phyloP scores from a whole-genome alignment of 2,888 invertebrate species.

The Tetragnatha montana region DNA sequence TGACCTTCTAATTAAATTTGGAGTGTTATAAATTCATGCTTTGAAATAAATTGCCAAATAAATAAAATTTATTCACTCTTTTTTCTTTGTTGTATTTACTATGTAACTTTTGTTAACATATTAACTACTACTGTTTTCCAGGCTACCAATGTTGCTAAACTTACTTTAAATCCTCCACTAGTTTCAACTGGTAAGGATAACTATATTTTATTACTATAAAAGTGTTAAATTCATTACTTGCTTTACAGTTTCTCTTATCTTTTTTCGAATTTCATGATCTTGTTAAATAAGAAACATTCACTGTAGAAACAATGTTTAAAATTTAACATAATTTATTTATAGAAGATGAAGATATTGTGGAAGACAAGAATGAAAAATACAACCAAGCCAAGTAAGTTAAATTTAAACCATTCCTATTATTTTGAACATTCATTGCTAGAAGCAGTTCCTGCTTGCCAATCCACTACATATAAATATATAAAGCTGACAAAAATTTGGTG shows the following conservation, averaged over 20 bases:
- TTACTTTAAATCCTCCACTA: conserved; percentile 2
- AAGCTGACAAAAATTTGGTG: no score
- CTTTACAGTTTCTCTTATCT: not conserved
- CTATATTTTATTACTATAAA: not conserved
- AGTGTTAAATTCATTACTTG: not conserved
- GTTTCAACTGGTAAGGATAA: not conserved
- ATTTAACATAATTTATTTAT: not conserved
- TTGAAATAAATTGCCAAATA: not conserved
- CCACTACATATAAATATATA: no score
- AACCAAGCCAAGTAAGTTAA: conserved; percentile 1
- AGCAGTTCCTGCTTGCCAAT: no score
- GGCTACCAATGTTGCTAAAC: conserved; percentile 38
- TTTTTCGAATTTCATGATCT: not conserved
- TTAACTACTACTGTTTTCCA: conserved; percentile 3
- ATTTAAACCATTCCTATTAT: no score
- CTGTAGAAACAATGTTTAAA: not conserved
- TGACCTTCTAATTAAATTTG: not conserved
- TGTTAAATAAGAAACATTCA: not conserved
- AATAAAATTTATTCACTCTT: not conserved
- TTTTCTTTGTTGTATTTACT: not conserved
- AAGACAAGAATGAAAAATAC: not conserved
- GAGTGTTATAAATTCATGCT: not conserved
- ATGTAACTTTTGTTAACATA: not conserved
- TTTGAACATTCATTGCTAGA: no score
- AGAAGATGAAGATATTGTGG: not conserved